phyloP scores from a whole-genome alignment of 1,140 invertebrate species.

The Campodea augens region DNA sequence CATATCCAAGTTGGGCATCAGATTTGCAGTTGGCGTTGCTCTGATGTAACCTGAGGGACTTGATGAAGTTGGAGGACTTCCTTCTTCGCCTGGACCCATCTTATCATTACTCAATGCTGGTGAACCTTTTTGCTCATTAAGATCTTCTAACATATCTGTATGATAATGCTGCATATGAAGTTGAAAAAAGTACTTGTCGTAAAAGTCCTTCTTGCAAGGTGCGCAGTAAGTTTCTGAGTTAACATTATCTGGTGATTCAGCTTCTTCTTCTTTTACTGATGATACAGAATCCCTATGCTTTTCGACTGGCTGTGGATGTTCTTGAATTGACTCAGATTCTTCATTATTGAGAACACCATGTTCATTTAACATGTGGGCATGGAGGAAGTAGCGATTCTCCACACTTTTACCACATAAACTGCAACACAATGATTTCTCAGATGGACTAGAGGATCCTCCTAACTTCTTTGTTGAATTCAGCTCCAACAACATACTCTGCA shows the following conservation, averaged over 20 bases:
- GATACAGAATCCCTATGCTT: constrained; percentile 2
- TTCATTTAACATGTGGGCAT: constrained; percentile 37
- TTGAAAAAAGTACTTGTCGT: constrained; percentile 34
- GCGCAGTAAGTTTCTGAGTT: constrained; percentile 15
- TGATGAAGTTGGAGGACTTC: constrained; percentile 5
- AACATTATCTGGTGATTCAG: not conserved
- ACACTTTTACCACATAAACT: constrained; percentile 35
- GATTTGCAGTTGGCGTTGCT: not conserved
- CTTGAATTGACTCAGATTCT: constrained; percentile 17
- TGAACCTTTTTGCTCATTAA: no score
- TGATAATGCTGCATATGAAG: constrained; percentile 26
- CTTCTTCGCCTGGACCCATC: constrained; percentile 5
- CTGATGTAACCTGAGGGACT: not conserved
- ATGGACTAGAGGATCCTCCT: constrained; percentile 30
- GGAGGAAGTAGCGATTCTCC: constrained; percentile 32
- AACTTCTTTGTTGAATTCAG: constrained; percentile 44
- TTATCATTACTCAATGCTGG: constrained; percentile 4
- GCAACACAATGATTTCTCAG: constrained; percentile 25
- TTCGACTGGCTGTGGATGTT: constrained; percentile 7
- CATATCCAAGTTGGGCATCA: no score
- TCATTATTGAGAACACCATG: constrained; percentile 29
- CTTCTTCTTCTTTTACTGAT: constrained; percentile 3
- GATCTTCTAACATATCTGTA: no score
- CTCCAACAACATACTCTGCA: constrained; percentile 81
- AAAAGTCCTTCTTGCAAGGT: constrained; percentile 38